phyloP scores from a whole-genome alignment of 2,888 invertebrate species.

The Drosophila robusta region DNA sequence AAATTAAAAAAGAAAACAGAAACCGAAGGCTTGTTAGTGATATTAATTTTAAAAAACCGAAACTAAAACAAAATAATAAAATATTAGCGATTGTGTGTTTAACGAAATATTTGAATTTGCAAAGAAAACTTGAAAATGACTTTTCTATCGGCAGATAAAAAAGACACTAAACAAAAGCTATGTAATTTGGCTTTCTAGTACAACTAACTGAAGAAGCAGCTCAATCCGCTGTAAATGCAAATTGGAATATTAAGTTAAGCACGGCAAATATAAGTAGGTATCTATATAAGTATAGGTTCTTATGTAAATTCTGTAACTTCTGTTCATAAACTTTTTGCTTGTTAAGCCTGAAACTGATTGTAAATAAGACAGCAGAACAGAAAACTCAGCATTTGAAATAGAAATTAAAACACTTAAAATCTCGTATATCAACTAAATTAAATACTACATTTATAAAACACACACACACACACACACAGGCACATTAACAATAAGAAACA shows the following conservation, averaged over 20 bases:
- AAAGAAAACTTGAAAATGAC: not conserved
- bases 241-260: slow-evolving; percentile 27
- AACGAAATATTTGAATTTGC: slow-evolving; percentile 20
- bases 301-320: slow-evolving; percentile 25
- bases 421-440: slow-evolving; percentile 46
- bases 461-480: slow-evolving; percentile 23
- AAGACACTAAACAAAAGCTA: not conserved
- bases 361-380: slow-evolving; percentile 31
- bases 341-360: slow-evolving; percentile 37
- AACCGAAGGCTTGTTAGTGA: slow-evolving; percentile 84
- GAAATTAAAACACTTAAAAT: slow-evolving; percentile 30
- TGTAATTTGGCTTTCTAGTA: not conserved
- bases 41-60: slow-evolving; percentile 83
- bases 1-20: slow-evolving; percentile 3
- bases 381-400: slow-evolving; percentile 26
- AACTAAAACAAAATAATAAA: slow-evolving; percentile 7
- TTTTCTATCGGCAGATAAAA: not conserved
- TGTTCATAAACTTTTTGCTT: slow-evolving; percentile 23
- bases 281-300: not conserved
- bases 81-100: slow-evolving; percentile 24
- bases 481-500: slow-evolving; percentile 45
- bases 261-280: slow-evolving; percentile 10
- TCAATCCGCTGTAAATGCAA: slow-evolving; percentile 14
- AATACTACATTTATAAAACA: slow-evolving; percentile 28
- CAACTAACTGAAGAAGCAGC: not conserved